Percentiles rank a stretch among this genome's conserved stretches.
Evolutionary conservation across 2,888 invertebrate genomes (phyloP).

Genomic region (Thera obeliscata): DNA sequence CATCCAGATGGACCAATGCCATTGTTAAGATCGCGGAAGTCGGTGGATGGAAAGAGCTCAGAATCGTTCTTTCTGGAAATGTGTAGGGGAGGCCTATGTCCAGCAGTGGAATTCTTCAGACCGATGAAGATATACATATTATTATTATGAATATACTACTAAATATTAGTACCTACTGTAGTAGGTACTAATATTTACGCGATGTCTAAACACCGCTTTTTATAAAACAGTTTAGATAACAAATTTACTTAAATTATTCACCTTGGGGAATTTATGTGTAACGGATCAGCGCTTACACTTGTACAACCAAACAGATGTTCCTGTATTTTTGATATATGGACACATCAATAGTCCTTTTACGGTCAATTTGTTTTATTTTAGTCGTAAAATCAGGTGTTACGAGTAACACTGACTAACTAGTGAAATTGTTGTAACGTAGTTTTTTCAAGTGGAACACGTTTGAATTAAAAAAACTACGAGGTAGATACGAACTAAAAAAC

Average conservation of each 20-base stretch:
- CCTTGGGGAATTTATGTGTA: constrained; percentile 53
- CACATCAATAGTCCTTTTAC: constrained; percentile 52
- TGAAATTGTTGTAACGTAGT: constrained; percentile 5
- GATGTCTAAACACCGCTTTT: neutral
- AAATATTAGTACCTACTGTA: too few relatives aligned
- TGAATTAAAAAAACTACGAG: too few relatives aligned
- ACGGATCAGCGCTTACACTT: constrained; percentile 52
- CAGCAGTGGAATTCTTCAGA: too few relatives aligned
- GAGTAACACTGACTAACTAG: constrained; percentile 48
- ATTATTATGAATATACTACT: too few relatives aligned
- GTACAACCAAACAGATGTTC: constrained; percentile 55
- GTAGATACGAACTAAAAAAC: too few relatives aligned
- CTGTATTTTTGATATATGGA: constrained; percentile 50
- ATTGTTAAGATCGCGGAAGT: too few relatives aligned
- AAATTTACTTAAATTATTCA: constrained; percentile 59
- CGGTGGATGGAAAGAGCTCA: too few relatives aligned
- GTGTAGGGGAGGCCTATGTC: too few relatives aligned
- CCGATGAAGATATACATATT: too few relatives aligned
- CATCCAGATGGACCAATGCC: too few relatives aligned
- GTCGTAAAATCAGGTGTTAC: constrained; percentile 67
- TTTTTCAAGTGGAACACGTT: neutral
- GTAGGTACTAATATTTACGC: too few relatives aligned
- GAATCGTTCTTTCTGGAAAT: too few relatives aligned
- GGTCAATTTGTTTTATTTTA: constrained; percentile 62
- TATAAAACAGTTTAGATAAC: neutral